Conservation (phyloP, 2,797 vertebrate genomes). For the Aeoliscus strigatus region DNA sequence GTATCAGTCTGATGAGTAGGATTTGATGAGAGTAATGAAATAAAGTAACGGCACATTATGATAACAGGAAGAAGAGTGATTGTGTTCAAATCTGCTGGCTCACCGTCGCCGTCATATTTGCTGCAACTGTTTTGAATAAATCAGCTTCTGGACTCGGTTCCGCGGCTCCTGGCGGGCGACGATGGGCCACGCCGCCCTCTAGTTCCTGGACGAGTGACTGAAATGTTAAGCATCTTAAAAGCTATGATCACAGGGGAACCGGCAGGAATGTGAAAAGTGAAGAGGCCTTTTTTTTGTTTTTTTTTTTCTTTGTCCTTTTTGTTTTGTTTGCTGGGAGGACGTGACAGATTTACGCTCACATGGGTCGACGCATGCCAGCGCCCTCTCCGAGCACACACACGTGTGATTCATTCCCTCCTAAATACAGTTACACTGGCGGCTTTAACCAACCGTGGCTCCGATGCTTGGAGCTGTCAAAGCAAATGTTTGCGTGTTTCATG, state of each 20-base stretch:
- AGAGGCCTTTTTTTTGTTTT: conserved; percentile 2
- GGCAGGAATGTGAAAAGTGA: conserved; percentile 19
- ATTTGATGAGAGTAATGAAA: no score
- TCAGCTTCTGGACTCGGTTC: no score
- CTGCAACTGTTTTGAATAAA: background rate
- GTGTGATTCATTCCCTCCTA: conserved; percentile 27
- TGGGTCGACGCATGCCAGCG: conserved; percentile 14
- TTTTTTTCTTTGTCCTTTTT: conserved; percentile 4
- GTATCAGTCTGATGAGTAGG: no score
- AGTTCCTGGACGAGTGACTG: conserved; percentile 11
- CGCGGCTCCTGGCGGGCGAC: conserved; percentile 7
- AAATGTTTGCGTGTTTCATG: conserved; percentile 1
- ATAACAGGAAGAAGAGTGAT: no score
- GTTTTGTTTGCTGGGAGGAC: conserved; percentile 11
- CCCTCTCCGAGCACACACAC: conserved; percentile 13
- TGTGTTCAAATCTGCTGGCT: background rate
- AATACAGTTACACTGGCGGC: conserved; percentile 3
- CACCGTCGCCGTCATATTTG: no score
- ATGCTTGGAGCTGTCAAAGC: conserved; percentile 3
- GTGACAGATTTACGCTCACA: conserved; percentile 28
- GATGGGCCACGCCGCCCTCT: background rate
- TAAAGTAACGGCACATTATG: no score
- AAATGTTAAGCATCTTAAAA: conserved; percentile 15
- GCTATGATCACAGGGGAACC: background rate
- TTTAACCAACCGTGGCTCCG: background rate